Evolutionary conservation across 2,797 vertebrate species (phyloP).

Genomic region (Urosaurus nigricauda): DNA sequence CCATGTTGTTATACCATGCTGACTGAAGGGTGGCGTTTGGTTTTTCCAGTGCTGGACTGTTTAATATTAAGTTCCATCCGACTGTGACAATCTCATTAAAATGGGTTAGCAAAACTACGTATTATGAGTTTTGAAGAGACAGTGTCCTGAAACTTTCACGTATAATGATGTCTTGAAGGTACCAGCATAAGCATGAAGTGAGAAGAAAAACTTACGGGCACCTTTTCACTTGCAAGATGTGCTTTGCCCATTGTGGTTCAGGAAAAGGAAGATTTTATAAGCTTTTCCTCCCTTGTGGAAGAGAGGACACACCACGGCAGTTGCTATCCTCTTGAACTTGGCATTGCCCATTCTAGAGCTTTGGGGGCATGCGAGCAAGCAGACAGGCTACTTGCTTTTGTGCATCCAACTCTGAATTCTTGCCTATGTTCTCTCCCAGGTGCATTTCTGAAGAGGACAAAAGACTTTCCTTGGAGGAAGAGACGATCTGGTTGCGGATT

Average conservation of each 20-base stretch:
- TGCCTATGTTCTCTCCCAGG: conserved; percentile 75
- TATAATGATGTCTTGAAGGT: not conserved
- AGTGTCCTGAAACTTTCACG: not conserved
- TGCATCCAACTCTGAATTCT: conserved; percentile 1
- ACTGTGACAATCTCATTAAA: not conserved
- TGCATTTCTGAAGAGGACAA: conserved; percentile 88
- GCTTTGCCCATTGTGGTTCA: not conserved
- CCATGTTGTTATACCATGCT: not conserved
- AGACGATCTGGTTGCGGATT: conserved; percentile 90
- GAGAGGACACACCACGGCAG: not conserved
- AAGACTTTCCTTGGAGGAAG: conserved; percentile 90
- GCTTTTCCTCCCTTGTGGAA: not conserved
- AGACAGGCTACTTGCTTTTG: conserved; percentile 7
- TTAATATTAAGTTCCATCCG: not conserved
- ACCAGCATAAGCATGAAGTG: not conserved
- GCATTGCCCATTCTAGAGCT: not conserved
- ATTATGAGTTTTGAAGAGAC: not conserved
- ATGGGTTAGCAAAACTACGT: not conserved
- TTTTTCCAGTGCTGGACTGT: no score
- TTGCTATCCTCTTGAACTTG: not conserved
- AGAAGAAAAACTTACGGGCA: not conserved
- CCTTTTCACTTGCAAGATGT: not conserved
- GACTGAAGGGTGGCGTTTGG: not conserved
- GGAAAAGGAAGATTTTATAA: not conserved
- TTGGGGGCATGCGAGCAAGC: not conserved